These are phyloP conservation scores for Patiria miniata DNA, from an alignment of 35 echinoderm and acorn worm genomes.

Conservation along the genomic window DNA sequence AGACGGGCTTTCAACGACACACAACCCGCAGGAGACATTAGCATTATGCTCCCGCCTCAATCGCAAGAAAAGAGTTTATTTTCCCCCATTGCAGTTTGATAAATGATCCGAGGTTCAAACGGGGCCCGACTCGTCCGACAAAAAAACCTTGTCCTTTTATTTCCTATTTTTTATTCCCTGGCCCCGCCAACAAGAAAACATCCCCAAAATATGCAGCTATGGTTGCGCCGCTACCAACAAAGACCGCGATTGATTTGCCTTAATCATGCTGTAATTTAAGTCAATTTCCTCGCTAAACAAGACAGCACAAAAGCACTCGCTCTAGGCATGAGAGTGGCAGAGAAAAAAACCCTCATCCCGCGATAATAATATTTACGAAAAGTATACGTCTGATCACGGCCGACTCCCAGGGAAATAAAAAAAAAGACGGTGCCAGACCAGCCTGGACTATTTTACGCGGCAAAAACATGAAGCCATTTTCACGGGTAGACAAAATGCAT, in stretches of 20 bases:
- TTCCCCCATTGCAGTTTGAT: conserved; percentile 18
- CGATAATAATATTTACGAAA: conserved; percentile 32
- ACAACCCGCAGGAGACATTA: neutral
- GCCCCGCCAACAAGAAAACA: conserved; percentile 16
- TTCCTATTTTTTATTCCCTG: neutral
- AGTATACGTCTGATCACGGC: conserved; percentile 14
- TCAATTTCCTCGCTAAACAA: conserved; percentile 25
- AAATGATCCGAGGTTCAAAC: conserved; percentile 21
- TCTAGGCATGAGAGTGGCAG: neutral
- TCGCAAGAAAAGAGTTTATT: conserved; percentile 13
- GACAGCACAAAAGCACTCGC: conserved; percentile 14
- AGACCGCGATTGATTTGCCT: conserved; percentile 7
- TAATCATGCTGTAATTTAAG: conserved; percentile 29
- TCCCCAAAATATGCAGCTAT: neutral
- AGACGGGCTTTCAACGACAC: neutral
- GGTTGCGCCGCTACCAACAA: conserved; percentile 6
- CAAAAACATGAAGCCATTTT: too few relatives aligned
- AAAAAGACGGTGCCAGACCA: too few relatives aligned
- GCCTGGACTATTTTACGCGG: too few relatives aligned
- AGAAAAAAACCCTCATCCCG: neutral
- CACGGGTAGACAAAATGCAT: too few relatives aligned
- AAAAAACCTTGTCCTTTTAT: neutral
- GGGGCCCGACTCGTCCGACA: neutral
- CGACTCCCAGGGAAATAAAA: too few relatives aligned
- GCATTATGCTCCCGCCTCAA: neutral